These are phyloP conservation scores for Macroglossus sobrinus DNA, from an alignment of 2,113 vertebrate species.

Conservation along the genomic window DNA sequence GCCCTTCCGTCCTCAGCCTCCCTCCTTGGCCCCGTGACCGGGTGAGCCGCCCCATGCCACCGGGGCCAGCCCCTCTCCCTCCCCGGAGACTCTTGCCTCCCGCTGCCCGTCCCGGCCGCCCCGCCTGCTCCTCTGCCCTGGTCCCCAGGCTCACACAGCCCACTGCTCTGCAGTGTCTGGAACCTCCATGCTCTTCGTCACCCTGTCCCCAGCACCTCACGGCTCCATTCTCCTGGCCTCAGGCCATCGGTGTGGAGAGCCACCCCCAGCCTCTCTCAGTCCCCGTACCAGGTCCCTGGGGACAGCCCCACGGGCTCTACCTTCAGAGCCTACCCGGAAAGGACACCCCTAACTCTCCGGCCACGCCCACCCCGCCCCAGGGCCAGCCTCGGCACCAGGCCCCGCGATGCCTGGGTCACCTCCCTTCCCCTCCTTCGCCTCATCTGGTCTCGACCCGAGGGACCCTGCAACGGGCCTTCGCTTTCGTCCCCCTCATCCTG, in stretches of 20 bases:
- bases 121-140: not conserved
- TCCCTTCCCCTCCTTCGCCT: not conserved
- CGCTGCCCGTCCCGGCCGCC: no score
- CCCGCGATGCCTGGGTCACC: not conserved
- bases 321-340: no score
- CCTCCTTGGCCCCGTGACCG: no score
- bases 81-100: not conserved
- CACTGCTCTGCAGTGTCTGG: no score
- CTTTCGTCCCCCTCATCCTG: not conserved
- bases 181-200: not conserved
- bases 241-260: no score
- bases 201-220: no score
- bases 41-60: not conserved
- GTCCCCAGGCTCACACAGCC: not conserved
- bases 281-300: no score
- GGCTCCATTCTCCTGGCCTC: no score
- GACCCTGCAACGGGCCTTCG: fast-evolving
- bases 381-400: fast-evolving
- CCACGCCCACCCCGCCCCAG: not conserved
- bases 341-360: no score
- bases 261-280: no score
- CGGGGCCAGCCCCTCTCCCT: not conserved
- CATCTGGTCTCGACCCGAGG: fast-evolving
- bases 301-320: no score
- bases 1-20: not conserved